phyloP scores from a whole-genome alignment of 2,888 invertebrate genomes.

The Vannuccia rotundouncinata region DNA sequence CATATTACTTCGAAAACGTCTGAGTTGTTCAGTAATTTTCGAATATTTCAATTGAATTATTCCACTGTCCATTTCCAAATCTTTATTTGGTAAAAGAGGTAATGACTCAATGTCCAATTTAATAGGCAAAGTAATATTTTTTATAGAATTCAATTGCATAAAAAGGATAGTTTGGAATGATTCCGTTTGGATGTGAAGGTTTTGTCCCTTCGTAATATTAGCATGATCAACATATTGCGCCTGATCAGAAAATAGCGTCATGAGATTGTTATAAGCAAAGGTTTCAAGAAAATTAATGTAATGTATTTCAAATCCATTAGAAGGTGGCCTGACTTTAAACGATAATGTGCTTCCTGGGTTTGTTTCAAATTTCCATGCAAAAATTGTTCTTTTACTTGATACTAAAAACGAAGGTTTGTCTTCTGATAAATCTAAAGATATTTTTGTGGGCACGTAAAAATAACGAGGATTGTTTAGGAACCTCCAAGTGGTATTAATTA shows the following conservation, averaged over 20 bases:
- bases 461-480: neutral
- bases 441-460: neutral
- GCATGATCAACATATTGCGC: neutral
- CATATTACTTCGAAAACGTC: too few relatives aligned
- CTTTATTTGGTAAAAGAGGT: neutral
- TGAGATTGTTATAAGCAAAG: neutral
- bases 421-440: neutral
- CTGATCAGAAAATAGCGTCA: neutral
- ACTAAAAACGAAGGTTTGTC: neutral
- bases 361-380: neutral
- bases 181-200: neutral
- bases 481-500: neutral
- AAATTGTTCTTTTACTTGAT: neutral
- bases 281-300: neutral
- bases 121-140: neutral
- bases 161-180: neutral
- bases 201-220: neutral
- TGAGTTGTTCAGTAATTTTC: neutral
- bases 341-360: neutral
- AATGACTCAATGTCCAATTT: neutral
- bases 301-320: neutral
- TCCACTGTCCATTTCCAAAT: neutral
- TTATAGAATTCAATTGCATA: neutral
- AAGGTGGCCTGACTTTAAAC: neutral
- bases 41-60: neutral